Conservation (phyloP, 1,140 invertebrate species). For the Dendrolimus punctatus region DNA sequence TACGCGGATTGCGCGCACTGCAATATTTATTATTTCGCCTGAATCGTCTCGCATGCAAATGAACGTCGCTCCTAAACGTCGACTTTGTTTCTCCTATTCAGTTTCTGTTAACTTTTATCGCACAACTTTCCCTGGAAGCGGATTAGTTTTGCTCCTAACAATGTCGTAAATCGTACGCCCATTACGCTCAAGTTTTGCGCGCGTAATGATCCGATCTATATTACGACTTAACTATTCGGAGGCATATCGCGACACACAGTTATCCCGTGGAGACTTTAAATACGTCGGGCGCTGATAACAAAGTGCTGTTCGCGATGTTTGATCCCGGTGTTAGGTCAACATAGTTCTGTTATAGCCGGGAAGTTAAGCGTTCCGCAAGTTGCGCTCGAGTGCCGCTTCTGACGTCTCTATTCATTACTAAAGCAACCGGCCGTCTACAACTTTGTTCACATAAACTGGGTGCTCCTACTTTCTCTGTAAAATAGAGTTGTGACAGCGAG, state of each 20-base stretch:
- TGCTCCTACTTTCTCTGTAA: conserved; percentile 63
- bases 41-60: conserved; percentile 54
- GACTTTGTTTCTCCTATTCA: conserved; percentile 34
- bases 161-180: conserved; percentile 33
- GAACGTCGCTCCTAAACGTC: conserved; percentile 44
- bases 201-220: conserved; percentile 29
- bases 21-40: conserved; percentile 27
- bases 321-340: conserved; percentile 27
- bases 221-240: conserved; percentile 19
- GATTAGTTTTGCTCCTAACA: conserved; percentile 42
- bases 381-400: conserved; percentile 50
- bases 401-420: conserved; percentile 68
- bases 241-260: conserved; percentile 7
- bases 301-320: conserved; percentile 20
- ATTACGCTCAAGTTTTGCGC: conserved; percentile 18
- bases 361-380: conserved; percentile 59
- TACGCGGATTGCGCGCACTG: conserved; percentile 26
- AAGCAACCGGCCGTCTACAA: conserved; percentile 54
- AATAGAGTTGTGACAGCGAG: conserved; percentile 68
- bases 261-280: too few species aligned
- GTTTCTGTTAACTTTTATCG: conserved; percentile 42
- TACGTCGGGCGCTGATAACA: conserved; percentile 1
- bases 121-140: conserved; percentile 35
- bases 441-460: conserved; percentile 59
- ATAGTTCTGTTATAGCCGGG: conserved; percentile 38